phyloP scores from a whole-genome alignment of 37 sponge, comb jelly and placozoan genomes.

The Corticium candelabrum region DNA sequence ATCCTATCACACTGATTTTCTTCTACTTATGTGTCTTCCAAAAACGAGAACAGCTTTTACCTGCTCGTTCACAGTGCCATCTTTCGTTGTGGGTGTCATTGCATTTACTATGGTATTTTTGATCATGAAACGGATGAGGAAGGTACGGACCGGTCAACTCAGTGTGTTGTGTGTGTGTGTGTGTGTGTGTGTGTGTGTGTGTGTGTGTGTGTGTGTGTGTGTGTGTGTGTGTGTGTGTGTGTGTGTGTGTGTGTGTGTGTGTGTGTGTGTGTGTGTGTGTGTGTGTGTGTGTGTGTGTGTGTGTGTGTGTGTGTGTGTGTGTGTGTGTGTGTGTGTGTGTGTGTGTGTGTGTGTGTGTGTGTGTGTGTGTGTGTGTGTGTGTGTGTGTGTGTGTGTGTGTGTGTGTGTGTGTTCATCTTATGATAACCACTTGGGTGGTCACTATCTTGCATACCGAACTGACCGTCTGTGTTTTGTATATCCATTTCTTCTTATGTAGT shows the following conservation, averaged over 20 bases:
- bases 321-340: constrained; percentile 24
- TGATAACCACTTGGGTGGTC: too few species aligned
- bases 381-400: constrained; percentile 9
- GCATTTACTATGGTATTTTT: constrained; percentile 6
- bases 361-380: constrained; percentile 9
- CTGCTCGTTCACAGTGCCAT: too few species aligned
- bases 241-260: constrained; percentile 23
- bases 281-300: constrained; percentile 25
- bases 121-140: constrained; percentile 27
- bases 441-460: too few species aligned
- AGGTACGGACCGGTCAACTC: constrained; percentile 9
- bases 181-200: constrained; percentile 6
- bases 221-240: constrained; percentile 27
- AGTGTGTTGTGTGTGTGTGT: background rate
- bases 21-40: too few species aligned
- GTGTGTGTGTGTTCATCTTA: background rate
- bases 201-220: constrained; percentile 23
- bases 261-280: constrained; percentile 24
- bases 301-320: constrained; percentile 15
- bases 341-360: constrained; percentile 26
- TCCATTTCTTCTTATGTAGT: too few species aligned
- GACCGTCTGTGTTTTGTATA: too few species aligned
- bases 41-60: too few species aligned
- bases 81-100: too few species aligned
- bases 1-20: too few species aligned